These are phyloP conservation scores for Balearica regulorum DNA, from an alignment of 2,797 vertebrate genomes.

Conservation along the genomic window DNA sequence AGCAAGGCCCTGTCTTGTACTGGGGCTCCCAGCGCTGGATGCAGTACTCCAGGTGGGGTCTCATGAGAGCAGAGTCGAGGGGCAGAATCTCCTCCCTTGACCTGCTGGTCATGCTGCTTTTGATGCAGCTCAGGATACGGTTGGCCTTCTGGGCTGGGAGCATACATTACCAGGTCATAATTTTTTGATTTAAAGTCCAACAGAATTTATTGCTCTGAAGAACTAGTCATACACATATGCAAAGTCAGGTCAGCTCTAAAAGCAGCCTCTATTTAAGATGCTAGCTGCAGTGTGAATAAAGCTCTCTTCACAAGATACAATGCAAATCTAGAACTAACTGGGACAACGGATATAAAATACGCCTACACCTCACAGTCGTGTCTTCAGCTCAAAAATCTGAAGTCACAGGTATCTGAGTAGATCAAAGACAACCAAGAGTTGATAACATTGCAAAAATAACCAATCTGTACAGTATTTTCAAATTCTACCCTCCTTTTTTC, in stretches of 20 bases:
- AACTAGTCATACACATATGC: not conserved
- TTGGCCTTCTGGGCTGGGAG: too few species aligned
- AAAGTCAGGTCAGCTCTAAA: not conserved
- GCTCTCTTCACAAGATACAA: constrained; percentile 26
- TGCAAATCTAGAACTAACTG: constrained; percentile 39
- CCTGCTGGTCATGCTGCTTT: too few species aligned
- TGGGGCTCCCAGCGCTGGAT: too few species aligned
- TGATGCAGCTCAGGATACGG: too few species aligned
- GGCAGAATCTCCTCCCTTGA: too few species aligned
- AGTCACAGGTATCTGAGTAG: constrained; percentile 38
- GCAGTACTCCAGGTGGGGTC: too few species aligned
- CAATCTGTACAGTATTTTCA: not conserved
- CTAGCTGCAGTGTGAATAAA: not conserved
- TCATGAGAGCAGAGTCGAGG: too few species aligned
- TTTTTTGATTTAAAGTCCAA: not conserved
- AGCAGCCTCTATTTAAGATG: not conserved
- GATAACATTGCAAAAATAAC: constrained; percentile 13
- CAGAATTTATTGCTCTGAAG: not conserved
- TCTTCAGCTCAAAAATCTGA: constrained; percentile 25
- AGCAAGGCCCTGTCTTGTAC: too few species aligned
- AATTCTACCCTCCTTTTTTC: not conserved
- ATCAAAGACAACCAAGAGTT: constrained; percentile 34
- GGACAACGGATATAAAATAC: constrained; percentile 24
- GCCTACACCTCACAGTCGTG: constrained; percentile 25
- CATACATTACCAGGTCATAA: too few species aligned